phyloP scores from a whole-genome alignment of 2,888 invertebrate genomes.

The Hirtodrosophila confusa region DNA sequence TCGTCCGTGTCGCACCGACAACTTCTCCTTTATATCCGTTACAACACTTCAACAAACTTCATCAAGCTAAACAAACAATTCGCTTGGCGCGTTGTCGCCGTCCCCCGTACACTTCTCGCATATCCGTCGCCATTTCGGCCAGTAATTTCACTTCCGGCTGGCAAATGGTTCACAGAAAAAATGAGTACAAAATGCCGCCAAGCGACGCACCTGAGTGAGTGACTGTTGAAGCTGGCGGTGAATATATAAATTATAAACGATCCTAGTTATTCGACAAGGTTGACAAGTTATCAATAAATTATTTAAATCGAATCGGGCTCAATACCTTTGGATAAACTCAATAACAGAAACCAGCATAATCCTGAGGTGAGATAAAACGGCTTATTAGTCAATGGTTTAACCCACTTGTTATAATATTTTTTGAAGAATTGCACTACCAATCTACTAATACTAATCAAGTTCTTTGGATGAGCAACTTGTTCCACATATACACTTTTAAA shows the following conservation, averaged over 20 bases:
- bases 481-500: too few species aligned
- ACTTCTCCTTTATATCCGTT: slow-evolving; percentile 75
- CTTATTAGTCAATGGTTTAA: too few species aligned
- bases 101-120: slow-evolving; percentile 50
- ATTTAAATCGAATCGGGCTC: not conserved
- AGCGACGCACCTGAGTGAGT: slow-evolving; percentile 24
- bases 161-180: slow-evolving; percentile 39
- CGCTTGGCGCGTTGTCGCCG: slow-evolving; percentile 53
- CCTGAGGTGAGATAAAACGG: slow-evolving; percentile 62
- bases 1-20: slow-evolving; percentile 58
- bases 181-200: slow-evolving; percentile 29
- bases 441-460: too few species aligned
- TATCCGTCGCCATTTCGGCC: slow-evolving; percentile 69
- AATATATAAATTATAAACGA: not conserved
- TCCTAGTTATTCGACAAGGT: not conserved
- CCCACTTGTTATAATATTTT: too few species aligned
- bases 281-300: slow-evolving; percentile 1
- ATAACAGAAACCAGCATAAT: slow-evolving; percentile 64
- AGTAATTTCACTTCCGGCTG: slow-evolving; percentile 67
- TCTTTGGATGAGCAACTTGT: too few species aligned
- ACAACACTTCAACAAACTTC: slow-evolving; percentile 17
- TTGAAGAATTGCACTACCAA: too few species aligned
- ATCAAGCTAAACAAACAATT: slow-evolving; percentile 53
- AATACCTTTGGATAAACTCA: slow-evolving; percentile 58
- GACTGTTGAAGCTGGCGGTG: slow-evolving; percentile 11